Base-by-base conservation (phyloP, 2,797 vertebrate genomes). In the Discoglossus pictus region DNA sequence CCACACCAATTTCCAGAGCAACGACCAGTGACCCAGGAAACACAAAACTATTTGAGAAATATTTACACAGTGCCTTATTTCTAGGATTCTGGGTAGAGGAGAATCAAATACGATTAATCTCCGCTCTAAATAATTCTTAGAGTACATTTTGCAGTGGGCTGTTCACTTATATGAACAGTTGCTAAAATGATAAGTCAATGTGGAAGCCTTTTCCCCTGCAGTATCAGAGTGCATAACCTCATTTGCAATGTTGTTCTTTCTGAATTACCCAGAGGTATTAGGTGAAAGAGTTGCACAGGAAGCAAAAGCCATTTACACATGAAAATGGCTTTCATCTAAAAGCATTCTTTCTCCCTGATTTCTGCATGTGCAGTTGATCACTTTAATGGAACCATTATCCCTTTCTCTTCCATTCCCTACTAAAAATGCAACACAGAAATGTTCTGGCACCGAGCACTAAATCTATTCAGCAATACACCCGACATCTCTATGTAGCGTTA, bases 351-450 rank as follows among this genome's bases (percentile, higher is more conserved):
- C 69, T 65, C 69, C 8, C 44, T 18, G 75, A 47, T 73, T 76
- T 76, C 66, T 80, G 62, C 54, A 79, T 65, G 71, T 51, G 35
- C 18, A 76, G 61, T 62, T 75, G 65, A 82, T 83, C 73, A 73
- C 73, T 82, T 76, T 74, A 85, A 86, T 81, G 70, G 76, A 81
- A 82, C 65, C 70, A 79, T 75, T 78, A 76, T 73, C 75, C 46
- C 73, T 82, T 52, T 59, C 65, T 73, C 67, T 27, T 82, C 59
- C 40, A 12, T 70, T 76, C 62, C 75, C 66, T 77, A 76, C 61
- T 80, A 76, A 82, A 66, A 80, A 73, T 5, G 1, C 46, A 80
- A 71, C 63, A 50, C 65, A 65, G 44, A 76, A 83, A 72, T 67
- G 75, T 6, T 2, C 73, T 78, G 78, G 71, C 12, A 46, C 73